Evolutionary conservation across 2,888 invertebrate species (phyloP).

Genomic region (Caenorhabditis drosophilae): DNA sequence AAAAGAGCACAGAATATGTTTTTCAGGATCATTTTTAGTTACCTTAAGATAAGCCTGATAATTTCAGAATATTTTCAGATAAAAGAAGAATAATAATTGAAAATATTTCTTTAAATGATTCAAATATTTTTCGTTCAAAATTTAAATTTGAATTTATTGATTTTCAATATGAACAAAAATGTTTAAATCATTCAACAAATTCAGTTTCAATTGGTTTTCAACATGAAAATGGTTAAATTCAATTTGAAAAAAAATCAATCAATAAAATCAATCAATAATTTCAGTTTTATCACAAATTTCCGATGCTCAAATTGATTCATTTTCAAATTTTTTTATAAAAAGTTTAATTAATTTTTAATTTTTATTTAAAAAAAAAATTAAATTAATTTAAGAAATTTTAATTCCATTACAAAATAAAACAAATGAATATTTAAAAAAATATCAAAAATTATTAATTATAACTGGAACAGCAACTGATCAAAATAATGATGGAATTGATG

Average conservation of each 20-base stretch:
- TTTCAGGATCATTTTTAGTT: neutral
- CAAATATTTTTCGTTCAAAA: no score
- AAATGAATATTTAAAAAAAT: conserved; percentile 31
- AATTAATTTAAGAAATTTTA: conserved; percentile 16
- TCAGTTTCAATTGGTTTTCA: no score
- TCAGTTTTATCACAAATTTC: neutral
- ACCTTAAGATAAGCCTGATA: neutral
- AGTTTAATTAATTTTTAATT: neutral
- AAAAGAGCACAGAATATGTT: neutral
- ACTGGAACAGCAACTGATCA: conserved; percentile 31
- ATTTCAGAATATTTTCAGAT: neutral
- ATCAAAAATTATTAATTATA: conserved; percentile 31
- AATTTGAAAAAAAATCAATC: no score
- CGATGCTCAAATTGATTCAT: neutral
- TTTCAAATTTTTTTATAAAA: neutral
- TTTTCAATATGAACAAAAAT: no score
- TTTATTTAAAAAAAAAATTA: neutral
- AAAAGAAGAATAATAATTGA: neutral
- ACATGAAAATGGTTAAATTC: no score
- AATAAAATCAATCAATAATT: neutral
- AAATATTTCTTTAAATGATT: neutral
- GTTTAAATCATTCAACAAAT: no score
- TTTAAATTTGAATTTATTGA: no score
- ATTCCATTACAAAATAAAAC: conserved; percentile 28
- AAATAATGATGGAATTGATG: conserved; percentile 34